These are phyloP conservation scores for Pandemis heparana DNA, from an alignment of 2,888 invertebrate species.

Conservation along the genomic window DNA sequence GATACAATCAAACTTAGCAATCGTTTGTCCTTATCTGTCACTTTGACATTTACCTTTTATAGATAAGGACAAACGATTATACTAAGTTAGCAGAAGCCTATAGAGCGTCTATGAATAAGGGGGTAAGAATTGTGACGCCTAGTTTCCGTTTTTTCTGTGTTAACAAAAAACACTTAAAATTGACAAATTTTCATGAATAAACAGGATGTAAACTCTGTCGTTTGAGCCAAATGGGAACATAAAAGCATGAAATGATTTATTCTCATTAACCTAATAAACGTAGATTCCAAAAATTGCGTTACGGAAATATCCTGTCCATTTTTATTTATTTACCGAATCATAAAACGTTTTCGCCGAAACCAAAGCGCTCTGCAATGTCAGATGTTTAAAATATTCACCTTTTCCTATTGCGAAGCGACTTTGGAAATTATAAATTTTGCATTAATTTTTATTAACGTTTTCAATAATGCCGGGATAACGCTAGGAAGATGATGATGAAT, in stretches of 20 bases:
- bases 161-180: not conserved
- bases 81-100: too few species aligned
- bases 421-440: not conserved
- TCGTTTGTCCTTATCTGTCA: too few species aligned
- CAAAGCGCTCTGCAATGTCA: not conserved
- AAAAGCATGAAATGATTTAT: not conserved
- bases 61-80: too few species aligned
- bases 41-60: too few species aligned
- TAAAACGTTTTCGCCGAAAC: not conserved
- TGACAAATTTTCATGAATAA: not conserved
- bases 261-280: not conserved
- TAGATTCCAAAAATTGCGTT: not conserved
- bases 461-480: too few species aligned
- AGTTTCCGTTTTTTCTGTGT: not conserved
- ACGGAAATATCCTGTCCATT: conserved; percentile 4
- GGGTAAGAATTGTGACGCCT: too few species aligned
- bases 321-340: not conserved
- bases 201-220: not conserved
- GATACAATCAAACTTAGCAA: too few species aligned
- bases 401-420: not conserved
- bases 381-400: not conserved
- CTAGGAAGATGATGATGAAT: too few species aligned
- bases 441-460: too few species aligned
- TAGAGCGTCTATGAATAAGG: too few species aligned
- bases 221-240: not conserved